Conservation (phyloP, 2,797 vertebrate species). For the Euphonia xanthogaster region DNA sequence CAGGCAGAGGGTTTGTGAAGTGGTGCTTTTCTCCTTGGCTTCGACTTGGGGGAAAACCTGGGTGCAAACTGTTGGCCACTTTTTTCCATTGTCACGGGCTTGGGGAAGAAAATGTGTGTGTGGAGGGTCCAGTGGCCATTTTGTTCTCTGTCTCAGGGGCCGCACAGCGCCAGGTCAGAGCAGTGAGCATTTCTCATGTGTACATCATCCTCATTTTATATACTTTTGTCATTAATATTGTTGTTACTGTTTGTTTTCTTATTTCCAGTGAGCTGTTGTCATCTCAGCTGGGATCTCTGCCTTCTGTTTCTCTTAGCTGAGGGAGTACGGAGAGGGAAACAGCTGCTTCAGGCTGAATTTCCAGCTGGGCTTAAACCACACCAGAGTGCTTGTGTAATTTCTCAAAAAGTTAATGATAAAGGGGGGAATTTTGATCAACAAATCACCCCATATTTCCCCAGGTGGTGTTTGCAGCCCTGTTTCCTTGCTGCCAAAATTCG, state of each 20-base stretch:
- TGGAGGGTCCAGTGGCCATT: not conserved
- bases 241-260: not conserved
- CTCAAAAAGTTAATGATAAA: not conserved
- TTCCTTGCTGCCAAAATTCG: not conserved
- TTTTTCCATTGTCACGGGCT: not conserved
- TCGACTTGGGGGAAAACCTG: too few relatives aligned
- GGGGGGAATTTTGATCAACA: not conserved
- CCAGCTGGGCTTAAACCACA: not conserved
- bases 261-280: not conserved
- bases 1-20: fast-evolving
- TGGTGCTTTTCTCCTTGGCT: not conserved
- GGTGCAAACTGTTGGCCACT: not conserved
- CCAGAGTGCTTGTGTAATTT: not conserved
- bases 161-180: fast-evolving
- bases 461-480: not conserved
- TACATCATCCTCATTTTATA: not conserved
- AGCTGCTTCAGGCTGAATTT: not conserved
- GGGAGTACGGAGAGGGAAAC: not conserved
- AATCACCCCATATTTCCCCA: not conserved
- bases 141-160: not conserved
- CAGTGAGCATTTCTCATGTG: not conserved
- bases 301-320: not conserved
- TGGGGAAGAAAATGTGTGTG: fast-evolving
- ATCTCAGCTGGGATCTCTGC: not conserved
- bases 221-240: not conserved